phyloP scores from a whole-genome alignment of 1,140 invertebrate species.

The Bicyclus anynana region DNA sequence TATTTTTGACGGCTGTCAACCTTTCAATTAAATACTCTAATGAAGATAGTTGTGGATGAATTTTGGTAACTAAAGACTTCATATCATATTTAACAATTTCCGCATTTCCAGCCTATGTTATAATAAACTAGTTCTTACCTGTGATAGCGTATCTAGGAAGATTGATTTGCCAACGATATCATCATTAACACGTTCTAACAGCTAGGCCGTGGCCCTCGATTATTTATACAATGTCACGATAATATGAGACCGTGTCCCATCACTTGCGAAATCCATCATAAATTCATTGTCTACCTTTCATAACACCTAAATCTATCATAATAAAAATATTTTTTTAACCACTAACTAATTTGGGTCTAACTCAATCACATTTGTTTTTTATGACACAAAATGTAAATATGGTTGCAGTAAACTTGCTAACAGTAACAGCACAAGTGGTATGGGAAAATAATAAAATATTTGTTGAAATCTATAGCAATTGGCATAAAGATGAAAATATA shows the following conservation, averaged over 20 bases:
- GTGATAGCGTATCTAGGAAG: not conserved
- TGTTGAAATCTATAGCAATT: not conserved
- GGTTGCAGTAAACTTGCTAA: no score
- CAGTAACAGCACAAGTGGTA: constrained; percentile 34
- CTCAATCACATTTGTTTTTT: no score
- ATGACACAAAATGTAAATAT: no score
- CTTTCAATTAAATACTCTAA: no score
- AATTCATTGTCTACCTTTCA: no score
- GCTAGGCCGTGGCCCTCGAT: not conserved
- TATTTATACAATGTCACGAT: not conserved
- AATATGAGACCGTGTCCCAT: not conserved
- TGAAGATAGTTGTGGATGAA: no score
- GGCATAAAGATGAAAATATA: constrained; percentile 5
- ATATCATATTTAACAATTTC: no score
- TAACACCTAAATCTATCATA: not conserved
- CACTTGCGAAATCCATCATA: not conserved
- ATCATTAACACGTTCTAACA: not conserved
- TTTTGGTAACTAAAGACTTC: no score
- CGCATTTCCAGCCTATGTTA: no score
- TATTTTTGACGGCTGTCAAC: no score
- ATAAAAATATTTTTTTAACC: not conserved
- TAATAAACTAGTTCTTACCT: not conserved
- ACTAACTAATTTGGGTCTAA: no score
- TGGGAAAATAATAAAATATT: not conserved
- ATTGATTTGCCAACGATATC: not conserved